Percentiles rank a stretch among this genome's conserved stretches.
phyloP scores from a whole-genome alignment of 2,888 invertebrate species.

The Dinocampus coccinellae region DNA sequence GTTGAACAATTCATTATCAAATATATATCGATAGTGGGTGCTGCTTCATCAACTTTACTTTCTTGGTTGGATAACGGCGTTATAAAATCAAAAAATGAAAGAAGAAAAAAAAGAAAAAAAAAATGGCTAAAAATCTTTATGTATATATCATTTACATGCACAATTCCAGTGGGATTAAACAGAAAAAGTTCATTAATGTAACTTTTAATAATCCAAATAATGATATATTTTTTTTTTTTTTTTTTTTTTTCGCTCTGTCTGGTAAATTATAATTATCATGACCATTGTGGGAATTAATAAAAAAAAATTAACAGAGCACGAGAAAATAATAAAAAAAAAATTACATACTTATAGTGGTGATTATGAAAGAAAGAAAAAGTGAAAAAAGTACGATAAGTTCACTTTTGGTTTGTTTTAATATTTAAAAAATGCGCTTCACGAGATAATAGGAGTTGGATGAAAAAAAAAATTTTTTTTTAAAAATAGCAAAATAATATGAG shows the following conservation, averaged over 20 bases:
- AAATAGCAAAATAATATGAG: neutral
- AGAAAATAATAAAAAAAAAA: neutral
- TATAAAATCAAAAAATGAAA: neutral
- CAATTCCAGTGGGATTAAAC: neutral
- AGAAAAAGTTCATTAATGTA: conserved; percentile 6
- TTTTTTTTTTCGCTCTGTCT: conserved; percentile 1
- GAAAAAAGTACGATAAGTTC: conserved; percentile 20
- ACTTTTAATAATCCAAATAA: neutral
- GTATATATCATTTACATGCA: neutral
- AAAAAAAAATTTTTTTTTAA: conserved; percentile 14
- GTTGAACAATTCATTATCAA: neutral
- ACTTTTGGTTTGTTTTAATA: conserved; percentile 34
- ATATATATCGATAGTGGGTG: neutral
- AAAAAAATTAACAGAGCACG: neutral
- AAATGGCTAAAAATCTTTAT: neutral
- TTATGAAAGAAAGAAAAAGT: neutral
- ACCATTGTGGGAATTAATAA: neutral
- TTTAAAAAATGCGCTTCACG: conserved; percentile 27
- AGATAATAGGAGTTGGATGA: conserved; percentile 31
- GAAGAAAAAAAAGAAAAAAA: neutral
- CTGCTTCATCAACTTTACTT: neutral
- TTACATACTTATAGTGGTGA: neutral
- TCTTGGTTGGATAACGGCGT: neutral
- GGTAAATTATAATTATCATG: conserved; percentile 31
- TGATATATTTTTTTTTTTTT: conserved; percentile 5